These are phyloP conservation scores for Gonatopus flavifemur DNA, from an alignment of 1,140 invertebrate genomes.

Conservation along the genomic window DNA sequence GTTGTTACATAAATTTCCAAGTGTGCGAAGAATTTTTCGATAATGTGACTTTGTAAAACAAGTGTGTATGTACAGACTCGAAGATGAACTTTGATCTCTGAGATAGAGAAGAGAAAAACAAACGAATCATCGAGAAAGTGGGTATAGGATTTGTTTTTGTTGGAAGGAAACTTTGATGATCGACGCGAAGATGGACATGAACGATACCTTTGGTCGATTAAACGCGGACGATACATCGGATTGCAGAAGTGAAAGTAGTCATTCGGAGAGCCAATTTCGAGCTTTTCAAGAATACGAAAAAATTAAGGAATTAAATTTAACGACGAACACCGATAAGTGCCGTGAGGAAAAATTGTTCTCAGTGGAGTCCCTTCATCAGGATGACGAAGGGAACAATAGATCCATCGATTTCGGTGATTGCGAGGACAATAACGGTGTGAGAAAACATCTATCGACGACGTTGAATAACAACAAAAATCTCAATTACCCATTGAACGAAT, in stretches of 20 bases:
- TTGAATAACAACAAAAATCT: slow-evolving; percentile 40
- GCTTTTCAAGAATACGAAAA: slow-evolving; percentile 38
- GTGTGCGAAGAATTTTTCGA: no score
- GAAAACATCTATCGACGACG: slow-evolving; percentile 26
- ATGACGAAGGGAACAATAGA: slow-evolving; percentile 15
- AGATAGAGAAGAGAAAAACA: no score
- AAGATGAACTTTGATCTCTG: no score
- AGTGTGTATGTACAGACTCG: no score
- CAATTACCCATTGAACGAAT: no score
- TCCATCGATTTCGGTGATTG: slow-evolving; percentile 29
- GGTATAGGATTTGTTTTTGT: no score
- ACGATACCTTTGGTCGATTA: slow-evolving; percentile 35
- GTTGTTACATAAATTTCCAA: no score
- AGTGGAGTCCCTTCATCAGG: no score
- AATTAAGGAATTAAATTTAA: slow-evolving; percentile 37
- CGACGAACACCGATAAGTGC: slow-evolving; percentile 22
- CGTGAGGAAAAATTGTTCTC: slow-evolving; percentile 27
- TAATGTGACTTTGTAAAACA: no score
- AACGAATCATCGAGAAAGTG: no score
- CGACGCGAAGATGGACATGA: slow-evolving; percentile 37
- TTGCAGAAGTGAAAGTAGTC: slow-evolving; percentile 44
- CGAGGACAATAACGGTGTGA: slow-evolving; percentile 7
- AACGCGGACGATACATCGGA: slow-evolving; percentile 51
- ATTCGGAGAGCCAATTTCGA: slow-evolving; percentile 31
- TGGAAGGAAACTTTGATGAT: neutral